Evolutionary conservation across 2,113 vertebrate species (phyloP), one percentile per base, ranked within the genome.

Genomic region (Lagopus leucura): DNA sequence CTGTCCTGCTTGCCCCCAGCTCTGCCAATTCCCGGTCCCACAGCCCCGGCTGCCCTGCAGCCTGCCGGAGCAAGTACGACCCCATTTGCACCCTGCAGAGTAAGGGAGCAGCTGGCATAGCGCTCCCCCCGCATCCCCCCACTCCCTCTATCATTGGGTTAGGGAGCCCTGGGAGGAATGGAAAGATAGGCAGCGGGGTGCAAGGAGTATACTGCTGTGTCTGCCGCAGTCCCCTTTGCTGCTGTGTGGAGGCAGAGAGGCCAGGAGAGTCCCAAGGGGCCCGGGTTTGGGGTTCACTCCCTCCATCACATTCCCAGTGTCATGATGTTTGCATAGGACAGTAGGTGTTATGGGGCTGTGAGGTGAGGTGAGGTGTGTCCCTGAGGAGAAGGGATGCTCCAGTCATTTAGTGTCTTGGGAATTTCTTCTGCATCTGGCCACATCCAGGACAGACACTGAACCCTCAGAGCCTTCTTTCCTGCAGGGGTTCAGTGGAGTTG

Each of bases 401-500:
- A 20, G 24, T 61, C 19, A 43, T 45, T 32, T 38, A 22, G 47
- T 18, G 8, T 8, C 32, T 55, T n/a, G 76, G 45, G 25, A 72
- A 8, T 10, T n/a, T 47, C 10, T 12, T 34, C 19, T 1, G 0
- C 60, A 7, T 34, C 42, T 79, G 57, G 18, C n/a, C 32, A 0
- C 5, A 9, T 48, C 16, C 43, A n/a, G 17, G 6, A 24, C 71
- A 90, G 58, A 7, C 11, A 13, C 45, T n/a, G 50, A 40, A 16
- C 34, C 60, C 76, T 1, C 63, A 6, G 63, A 77, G 10, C 27
- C 45, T 66, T 12, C 74, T 57, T 42, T 25, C 11, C 45, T 42
- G 3, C 3, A 0, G 50, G 15, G 36, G 42, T 21, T 88, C 19
- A 8, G 0, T 0, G 2, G 0, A 4, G 15, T 1, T 27, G 6